Conservation (phyloP, 1,140 invertebrate species). For the Pseudomyrmex gracilis region DNA sequence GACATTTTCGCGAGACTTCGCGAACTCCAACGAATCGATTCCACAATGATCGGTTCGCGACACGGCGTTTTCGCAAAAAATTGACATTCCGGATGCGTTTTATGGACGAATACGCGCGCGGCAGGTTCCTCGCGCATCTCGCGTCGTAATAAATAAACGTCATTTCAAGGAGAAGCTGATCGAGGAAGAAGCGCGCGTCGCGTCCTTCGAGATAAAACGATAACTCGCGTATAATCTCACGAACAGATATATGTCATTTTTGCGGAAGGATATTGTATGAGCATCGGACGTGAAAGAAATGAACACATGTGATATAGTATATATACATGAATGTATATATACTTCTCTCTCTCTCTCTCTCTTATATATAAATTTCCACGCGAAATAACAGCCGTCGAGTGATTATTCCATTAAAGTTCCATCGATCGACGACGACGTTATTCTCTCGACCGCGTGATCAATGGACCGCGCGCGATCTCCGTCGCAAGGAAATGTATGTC, state of each 20-base stretch:
- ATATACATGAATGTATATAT: too few species aligned
- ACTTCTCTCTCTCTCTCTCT: too few species aligned
- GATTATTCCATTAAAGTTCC: neutral
- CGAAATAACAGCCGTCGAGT: neutral
- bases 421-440: neutral
- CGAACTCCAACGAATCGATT: neutral
- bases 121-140: neutral
- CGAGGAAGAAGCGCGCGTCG: slow-evolving; percentile 13
- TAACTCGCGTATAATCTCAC: neutral
- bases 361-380: too few species aligned
- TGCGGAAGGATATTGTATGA: neutral
- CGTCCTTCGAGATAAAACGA: slow-evolving; percentile 21
- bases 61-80: slow-evolving; percentile 7
- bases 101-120: neutral
- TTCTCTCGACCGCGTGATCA: neutral
- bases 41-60: neutral
- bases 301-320: neutral
- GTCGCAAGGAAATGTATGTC: slow-evolving; percentile 17
- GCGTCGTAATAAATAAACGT: slow-evolving; percentile 20
- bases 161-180: slow-evolving; percentile 38
- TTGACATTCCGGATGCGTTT: neutral
- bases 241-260: slow-evolving; percentile 16
- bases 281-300: neutral
- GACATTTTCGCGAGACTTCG: slow-evolving; percentile 9
- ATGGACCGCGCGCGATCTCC: slow-evolving; percentile 14